Conservation (phyloP, 2,797 vertebrate genomes). For the Adelosebastes latens region DNA sequence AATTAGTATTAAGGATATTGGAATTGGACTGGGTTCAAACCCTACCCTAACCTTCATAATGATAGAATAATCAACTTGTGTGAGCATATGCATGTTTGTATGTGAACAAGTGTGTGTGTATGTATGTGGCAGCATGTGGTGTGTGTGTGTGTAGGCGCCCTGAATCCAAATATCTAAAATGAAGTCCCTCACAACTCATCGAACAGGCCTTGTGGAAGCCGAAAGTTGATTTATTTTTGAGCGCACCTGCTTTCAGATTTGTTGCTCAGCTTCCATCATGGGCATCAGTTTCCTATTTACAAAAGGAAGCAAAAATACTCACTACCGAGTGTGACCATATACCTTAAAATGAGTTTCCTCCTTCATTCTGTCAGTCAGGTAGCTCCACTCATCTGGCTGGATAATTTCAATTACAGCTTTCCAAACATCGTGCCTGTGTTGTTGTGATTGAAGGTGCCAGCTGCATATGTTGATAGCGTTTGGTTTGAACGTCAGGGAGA, state of each 20-base stretch:
- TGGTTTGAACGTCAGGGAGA: conserved; percentile 6
- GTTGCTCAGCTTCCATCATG: conserved; percentile 29
- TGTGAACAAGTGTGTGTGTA: background rate
- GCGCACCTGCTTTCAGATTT: conserved; percentile 35
- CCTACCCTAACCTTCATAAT: background rate
- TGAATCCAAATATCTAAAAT: conserved; percentile 40
- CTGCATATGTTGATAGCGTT: conserved; percentile 19
- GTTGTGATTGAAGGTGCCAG: conserved; percentile 26
- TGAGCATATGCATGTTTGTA: background rate
- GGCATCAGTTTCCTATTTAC: conserved; percentile 39
- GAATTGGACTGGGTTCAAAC: background rate
- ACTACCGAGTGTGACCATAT: conserved; percentile 33
- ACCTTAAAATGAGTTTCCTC: conserved; percentile 55
- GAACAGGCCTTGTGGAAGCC: conserved; percentile 36
- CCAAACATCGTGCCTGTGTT: conserved; percentile 20
- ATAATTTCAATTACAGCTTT: conserved; percentile 58
- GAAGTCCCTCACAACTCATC: conserved; percentile 21
- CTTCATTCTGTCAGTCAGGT: conserved; percentile 29
- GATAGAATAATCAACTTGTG: background rate
- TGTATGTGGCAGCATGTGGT: background rate
- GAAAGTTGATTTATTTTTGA: conserved; percentile 36
- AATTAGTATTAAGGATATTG: background rate
- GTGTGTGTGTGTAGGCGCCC: background rate
- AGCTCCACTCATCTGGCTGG: conserved; percentile 45
- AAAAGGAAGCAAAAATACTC: conserved; percentile 36